Evolutionary conservation across 1,140 invertebrate species (phyloP), one percentile per base, ranked within the genome.

Genomic region (Procambarus clarkii): DNA sequence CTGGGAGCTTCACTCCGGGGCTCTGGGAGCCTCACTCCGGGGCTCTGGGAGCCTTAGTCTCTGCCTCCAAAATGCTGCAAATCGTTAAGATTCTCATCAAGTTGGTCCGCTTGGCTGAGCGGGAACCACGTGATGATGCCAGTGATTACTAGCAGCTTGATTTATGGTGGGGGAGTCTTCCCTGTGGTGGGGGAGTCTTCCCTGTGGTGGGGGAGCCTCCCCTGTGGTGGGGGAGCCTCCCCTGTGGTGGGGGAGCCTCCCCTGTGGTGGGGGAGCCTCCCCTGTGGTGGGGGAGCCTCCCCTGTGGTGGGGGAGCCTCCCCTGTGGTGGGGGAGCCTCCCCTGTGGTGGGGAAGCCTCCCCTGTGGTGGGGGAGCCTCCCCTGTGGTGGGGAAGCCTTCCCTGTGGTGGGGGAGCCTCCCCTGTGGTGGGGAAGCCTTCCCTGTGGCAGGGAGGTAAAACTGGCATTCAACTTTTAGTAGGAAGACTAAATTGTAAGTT

Each of bases 41-140:
- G 50, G 50, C 50, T 34, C 34, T 54, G 50, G 50, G 50, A 54
- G 13, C 13, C 50, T 34, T 34, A 34, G 0, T 34, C 34, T 0
- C 34, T 34, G 50, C 50, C 50, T 34, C 21, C 69, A 74, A 11
- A 34, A 24, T 74, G 69, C 69, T 74, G 69, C 21, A 74, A 24
- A 74, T 74, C 69, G 21, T 74, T 74, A 74, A 74, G 69, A 74
- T 74, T 34, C 69, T 44, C 69, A 74, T 44, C 69, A 34, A 74
- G 69, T 74, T 74, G 69, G 69, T 74, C 69, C 69, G n/a, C 69
- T 8, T 74, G 69, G 24, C n/a, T 34, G 69, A 74, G 24, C 69
- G 24, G 24, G n/a, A 34, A 74, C 69, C 69, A 74, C 0, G 69
- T 74, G 69, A 44, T 74, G 69, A 74, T 24, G 24, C 13, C 21